Evolutionary conservation across 2,888 invertebrate genomes (phyloP).

Genomic region (Limenitis camilla): DNA sequence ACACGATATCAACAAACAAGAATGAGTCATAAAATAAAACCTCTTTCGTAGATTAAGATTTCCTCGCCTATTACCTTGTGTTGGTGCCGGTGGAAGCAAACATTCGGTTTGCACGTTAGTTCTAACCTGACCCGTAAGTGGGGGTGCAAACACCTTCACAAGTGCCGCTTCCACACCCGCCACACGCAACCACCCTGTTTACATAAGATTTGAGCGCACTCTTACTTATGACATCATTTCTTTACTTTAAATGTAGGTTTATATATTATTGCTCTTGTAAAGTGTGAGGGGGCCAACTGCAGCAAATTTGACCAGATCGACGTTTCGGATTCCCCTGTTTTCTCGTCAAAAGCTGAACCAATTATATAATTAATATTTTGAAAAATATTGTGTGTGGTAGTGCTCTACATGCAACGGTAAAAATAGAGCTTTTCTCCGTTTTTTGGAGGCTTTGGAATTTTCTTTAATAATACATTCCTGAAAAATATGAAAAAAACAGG

Average conservation of each 20-base stretch:
- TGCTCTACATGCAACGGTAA: too few species aligned
- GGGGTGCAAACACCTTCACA: conserved; percentile 62
- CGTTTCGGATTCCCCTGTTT: too few species aligned
- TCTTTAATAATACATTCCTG: too few species aligned
- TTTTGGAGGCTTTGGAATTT: too few species aligned
- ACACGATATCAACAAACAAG: background rate
- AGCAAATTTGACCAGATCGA: too few species aligned
- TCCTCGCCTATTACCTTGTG: conserved; percentile 43
- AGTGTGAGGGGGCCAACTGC: too few species aligned
- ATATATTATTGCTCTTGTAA: conserved; percentile 6
- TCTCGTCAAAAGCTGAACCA: too few species aligned
- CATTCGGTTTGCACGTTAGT: conserved; percentile 57
- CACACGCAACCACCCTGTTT: conserved; percentile 52
- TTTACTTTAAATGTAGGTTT: conserved; percentile 6
- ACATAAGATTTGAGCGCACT: conserved; percentile 46
- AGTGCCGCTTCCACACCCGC: conserved; percentile 50
- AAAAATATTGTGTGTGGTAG: too few species aligned
- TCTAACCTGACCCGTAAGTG: conserved; percentile 60
- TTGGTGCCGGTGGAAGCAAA: conserved; percentile 46
- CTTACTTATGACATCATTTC: conserved; percentile 44
- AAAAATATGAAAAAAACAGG: too few species aligned
- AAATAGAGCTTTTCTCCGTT: too few species aligned
- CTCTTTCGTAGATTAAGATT: conserved; percentile 50
- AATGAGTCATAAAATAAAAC: conserved; percentile 23
- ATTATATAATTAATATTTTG: too few species aligned